Conservation (phyloP, 2,888 invertebrate genomes). For the Conops quadrifasciatus region DNA sequence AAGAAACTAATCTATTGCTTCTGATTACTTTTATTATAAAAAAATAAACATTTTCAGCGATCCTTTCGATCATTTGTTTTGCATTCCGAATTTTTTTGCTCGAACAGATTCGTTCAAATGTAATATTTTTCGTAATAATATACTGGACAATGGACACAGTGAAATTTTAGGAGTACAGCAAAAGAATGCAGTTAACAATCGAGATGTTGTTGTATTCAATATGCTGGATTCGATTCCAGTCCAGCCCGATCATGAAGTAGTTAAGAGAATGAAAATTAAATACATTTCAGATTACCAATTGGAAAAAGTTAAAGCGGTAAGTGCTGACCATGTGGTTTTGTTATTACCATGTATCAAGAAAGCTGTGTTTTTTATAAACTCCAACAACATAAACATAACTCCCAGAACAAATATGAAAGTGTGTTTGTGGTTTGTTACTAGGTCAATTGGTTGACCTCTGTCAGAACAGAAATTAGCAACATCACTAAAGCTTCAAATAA, state of each 20-base stretch:
- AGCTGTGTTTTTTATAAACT: too few relatives aligned
- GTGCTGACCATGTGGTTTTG: background rate
- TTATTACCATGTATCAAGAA: too few relatives aligned
- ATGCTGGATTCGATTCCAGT: slow-evolving; percentile 71
- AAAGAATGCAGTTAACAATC: slow-evolving; percentile 69
- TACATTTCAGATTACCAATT: slow-evolving; percentile 66
- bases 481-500: too few relatives aligned
- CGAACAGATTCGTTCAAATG: slow-evolving; percentile 73
- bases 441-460: too few relatives aligned
- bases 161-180: slow-evolving; percentile 68
- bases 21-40: background rate
- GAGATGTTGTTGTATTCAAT: slow-evolving; percentile 72
- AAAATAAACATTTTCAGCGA: slow-evolving; percentile 31
- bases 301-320: slow-evolving; percentile 63
- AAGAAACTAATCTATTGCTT: slow-evolving; percentile 8
- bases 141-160: slow-evolving; percentile 61
- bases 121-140: slow-evolving; percentile 57
- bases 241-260: slow-evolving; percentile 70
- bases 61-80: slow-evolving; percentile 69
- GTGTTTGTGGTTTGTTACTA: too few relatives aligned
- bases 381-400: too few relatives aligned
- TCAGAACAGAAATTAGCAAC: too few relatives aligned
- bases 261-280: slow-evolving; percentile 68
- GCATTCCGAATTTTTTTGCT: slow-evolving; percentile 82
- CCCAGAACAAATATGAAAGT: too few relatives aligned